Percentiles rank a stretch among this genome's conserved stretches.
phyloP scores from a whole-genome alignment of 2,888 invertebrate genomes.

The Lasius platythorax region DNA sequence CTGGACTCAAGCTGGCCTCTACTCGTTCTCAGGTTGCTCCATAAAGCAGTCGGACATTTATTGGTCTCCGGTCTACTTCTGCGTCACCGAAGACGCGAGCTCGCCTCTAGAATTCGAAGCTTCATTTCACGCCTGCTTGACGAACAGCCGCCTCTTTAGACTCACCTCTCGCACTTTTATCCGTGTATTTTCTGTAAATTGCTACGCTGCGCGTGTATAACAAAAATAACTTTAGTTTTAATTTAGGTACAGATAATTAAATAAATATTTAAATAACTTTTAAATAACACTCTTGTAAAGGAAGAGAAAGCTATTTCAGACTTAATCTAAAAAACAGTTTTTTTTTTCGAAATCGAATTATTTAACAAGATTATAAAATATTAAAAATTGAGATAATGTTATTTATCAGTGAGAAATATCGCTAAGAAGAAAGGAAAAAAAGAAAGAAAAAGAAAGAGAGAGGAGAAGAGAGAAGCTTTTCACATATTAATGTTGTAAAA shows the following conservation, averaged over 20 bases:
- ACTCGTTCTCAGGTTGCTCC: slow-evolving; percentile 80
- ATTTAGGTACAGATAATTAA: not conserved
- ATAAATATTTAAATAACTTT: not conserved
- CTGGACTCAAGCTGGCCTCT: slow-evolving; percentile 65
- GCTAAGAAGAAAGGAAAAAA: too few species aligned
- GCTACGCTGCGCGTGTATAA: not conserved
- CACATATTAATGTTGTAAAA: not conserved
- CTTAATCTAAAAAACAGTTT: not conserved
- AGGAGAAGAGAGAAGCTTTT: not conserved
- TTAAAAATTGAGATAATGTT: not conserved
- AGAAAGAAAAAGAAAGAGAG: not conserved
- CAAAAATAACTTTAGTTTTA: not conserved
- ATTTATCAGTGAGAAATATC: not conserved
- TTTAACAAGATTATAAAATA: not conserved
- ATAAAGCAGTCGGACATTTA: slow-evolving; percentile 80
- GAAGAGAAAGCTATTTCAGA: not conserved
- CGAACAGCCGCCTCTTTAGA: slow-evolving; percentile 62
- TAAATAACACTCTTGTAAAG: not conserved
- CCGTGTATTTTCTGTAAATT: slow-evolving; percentile 65
- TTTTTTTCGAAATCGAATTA: not conserved
- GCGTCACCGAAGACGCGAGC: slow-evolving; percentile 74
- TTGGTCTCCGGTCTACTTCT: slow-evolving; percentile 70
- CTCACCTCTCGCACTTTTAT: slow-evolving; percentile 63
- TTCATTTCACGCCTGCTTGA: slow-evolving; percentile 83
- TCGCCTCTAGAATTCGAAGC: slow-evolving; percentile 73